Conservation (phyloP, 1,140 invertebrate genomes). For the Antheraea mylitta region DNA sequence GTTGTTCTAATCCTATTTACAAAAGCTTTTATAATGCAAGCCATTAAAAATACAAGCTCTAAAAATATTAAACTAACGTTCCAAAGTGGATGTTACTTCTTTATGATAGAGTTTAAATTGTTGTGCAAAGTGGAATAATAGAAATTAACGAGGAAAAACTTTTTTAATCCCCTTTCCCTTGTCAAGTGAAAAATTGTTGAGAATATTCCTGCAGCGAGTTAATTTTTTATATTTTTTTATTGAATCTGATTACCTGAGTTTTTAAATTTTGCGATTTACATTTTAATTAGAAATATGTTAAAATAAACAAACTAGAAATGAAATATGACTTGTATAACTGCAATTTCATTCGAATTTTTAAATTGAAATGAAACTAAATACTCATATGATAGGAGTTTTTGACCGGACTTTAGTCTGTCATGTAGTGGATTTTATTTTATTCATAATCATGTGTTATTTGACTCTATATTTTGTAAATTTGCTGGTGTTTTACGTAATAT, state of each 20-base stretch:
- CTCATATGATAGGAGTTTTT: no score
- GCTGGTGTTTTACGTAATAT: no score
- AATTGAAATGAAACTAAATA: no score
- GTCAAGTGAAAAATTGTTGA: not conserved
- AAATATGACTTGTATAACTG: no score
- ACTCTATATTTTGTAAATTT: no score
- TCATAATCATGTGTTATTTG: no score
- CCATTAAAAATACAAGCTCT: not conserved
- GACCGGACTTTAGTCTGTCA: no score
- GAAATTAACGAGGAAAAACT: not conserved
- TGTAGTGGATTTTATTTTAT: no score
- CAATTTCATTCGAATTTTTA: no score
- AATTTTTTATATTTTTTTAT: not conserved
- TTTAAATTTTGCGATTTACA: no score
- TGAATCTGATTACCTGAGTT: not conserved
- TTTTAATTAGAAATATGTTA: no score
- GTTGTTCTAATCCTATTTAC: not conserved
- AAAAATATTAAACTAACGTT: not conserved
- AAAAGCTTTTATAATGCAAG: not conserved
- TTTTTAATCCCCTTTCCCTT: conserved; percentile 8
- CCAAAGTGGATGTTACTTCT: not conserved
- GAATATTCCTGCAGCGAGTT: not conserved
- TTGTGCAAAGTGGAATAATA: not conserved
- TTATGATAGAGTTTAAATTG: not conserved
- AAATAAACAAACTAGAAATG: no score